Evolutionary conservation across 30 jellyfish, hydroid and myxozoan species (phyloP), one percentile per base, ranked within the genome.

Genomic region (Sanderia malayensis): DNA sequence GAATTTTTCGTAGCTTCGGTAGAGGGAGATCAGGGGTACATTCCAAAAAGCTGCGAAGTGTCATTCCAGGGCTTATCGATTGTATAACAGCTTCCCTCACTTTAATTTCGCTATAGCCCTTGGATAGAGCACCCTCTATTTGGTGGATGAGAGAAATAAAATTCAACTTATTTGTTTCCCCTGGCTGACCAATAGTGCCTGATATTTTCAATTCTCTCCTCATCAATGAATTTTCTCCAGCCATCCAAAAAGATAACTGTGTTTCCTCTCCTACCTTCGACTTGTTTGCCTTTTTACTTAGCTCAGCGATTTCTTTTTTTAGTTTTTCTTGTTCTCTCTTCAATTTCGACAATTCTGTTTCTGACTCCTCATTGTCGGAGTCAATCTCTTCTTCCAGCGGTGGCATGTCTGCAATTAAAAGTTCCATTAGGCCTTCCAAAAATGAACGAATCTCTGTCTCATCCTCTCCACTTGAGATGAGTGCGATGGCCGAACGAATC

Each of bases 141-240:
- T 68, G 79, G 30, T 22, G 65, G n/a, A 67, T 41, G 7, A 67
- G 19, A 59, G 79, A 67, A 18, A 67, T 67, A 46, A 67, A 67
- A 67, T 67, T 67, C 22, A 67, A 41, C 28, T 67, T 67, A 67
- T 67, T 31, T 30, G 79, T 67, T 31, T 67, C 79, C 64, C 79
- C 79, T 31, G 79, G 65, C 22, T 31, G 65, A 19, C 65, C 79
- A 22, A 67, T 67, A 31, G 79, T 67, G 46, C 66, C 79, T 67
- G 79, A 67, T 23, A 67, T 68, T 68, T 45, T 68, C 4, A 37
- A 68, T 68, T 68, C 67, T 27, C 66, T 37, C 47, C 73, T 61
- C n/a, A 61, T 1, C 46, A 61, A 28, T 46, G 73, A 61, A 4
- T 13, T 37, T 37, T 37, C 10, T 4, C 13, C 52, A 37, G 10